These are phyloP conservation scores for Tipula helvola DNA, from an alignment of 2,888 invertebrate genomes.

Conservation along the genomic window DNA sequence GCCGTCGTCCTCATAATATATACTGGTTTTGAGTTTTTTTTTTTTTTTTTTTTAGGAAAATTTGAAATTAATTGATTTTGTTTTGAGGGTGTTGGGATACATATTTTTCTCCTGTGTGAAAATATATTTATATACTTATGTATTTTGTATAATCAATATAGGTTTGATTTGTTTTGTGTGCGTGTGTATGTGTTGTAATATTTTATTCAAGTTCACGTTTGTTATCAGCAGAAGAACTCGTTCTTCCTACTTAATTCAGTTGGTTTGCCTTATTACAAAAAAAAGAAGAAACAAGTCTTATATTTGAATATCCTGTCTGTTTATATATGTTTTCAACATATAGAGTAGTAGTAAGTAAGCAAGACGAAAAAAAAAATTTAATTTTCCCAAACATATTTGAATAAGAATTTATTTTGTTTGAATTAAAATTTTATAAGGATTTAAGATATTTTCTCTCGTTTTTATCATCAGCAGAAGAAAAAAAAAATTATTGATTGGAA, in stretches of 20 bases:
- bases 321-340: not conserved
- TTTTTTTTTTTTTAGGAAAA: not conserved
- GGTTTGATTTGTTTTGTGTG: not conserved
- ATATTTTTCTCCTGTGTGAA: not conserved
- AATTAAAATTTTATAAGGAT: constrained; percentile 4
- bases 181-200: not conserved
- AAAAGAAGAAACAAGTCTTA: not conserved
- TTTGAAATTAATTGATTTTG: constrained; percentile 4
- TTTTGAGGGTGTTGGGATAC: not conserved
- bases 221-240: not conserved
- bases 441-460: not conserved
- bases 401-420: not conserved
- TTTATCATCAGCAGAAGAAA: not conserved
- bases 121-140: not conserved
- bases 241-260: not conserved
- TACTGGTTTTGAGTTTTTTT: not conserved
- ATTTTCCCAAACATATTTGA: constrained; percentile 4
- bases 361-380: not conserved
- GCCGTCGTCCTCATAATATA: not conserved
- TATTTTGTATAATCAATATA: not conserved
- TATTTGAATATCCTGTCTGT: not conserved
- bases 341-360: not conserved
- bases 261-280: not conserved
- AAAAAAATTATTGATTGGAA: not conserved
- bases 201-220: not conserved